phyloP scores from a whole-genome alignment of 2,797 vertebrate species.

The Pogoniulus pusillus region DNA sequence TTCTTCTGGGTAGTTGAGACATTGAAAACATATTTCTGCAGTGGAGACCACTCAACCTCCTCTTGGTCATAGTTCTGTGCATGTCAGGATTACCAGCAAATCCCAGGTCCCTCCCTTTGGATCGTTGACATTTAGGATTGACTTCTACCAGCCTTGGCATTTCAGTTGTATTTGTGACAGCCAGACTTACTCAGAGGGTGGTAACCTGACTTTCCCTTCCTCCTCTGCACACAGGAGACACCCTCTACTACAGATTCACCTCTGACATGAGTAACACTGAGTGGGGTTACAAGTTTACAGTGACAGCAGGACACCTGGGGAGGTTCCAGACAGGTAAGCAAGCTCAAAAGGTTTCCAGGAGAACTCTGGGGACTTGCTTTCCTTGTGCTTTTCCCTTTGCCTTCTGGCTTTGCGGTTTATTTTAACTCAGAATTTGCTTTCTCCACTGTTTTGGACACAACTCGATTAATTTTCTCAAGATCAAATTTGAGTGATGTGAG shows the following conservation, averaged over 20 bases:
- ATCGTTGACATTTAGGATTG: neutral
- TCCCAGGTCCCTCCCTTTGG: neutral
- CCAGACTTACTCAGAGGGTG: neutral
- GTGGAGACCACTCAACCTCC: neutral
- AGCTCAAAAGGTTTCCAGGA: neutral
- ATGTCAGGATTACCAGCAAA: neutral
- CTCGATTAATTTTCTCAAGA: neutral
- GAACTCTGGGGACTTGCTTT: neutral
- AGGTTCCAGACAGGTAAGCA: constrained; percentile 93
- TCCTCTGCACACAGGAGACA: constrained; percentile 83
- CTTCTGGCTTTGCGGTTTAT: neutral
- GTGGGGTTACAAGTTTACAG: constrained; percentile 97
- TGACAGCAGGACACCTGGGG: constrained; percentile 93
- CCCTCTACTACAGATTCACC: constrained; percentile 91
- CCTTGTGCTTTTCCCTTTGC: neutral
- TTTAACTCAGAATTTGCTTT: neutral
- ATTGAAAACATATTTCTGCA: neutral
- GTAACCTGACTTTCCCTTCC: neutral
- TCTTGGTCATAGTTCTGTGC: neutral
- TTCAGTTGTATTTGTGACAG: neutral
- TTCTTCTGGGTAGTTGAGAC: neutral
- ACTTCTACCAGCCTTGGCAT: neutral
- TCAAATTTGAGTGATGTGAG: neutral
- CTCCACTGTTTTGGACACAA: neutral
- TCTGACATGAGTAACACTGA: constrained; percentile 99